These are phyloP conservation scores for Embidobia sp. DNA, from an alignment of 2,888 invertebrate species.

Conservation along the genomic window DNA sequence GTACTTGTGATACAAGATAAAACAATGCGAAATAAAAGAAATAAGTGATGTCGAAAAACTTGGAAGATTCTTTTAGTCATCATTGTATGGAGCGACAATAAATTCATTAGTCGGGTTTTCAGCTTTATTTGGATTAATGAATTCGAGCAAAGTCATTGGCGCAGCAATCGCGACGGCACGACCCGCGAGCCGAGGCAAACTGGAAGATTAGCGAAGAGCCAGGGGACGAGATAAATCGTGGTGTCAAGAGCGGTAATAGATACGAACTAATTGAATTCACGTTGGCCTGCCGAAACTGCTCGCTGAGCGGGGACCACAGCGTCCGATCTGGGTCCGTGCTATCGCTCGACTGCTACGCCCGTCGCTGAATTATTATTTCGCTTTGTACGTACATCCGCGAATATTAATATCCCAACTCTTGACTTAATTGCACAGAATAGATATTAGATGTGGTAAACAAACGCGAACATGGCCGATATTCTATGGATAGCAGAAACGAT, in stretches of 20 bases:
- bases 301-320: constrained; percentile 60
- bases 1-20: no score
- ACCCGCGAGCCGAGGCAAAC: constrained; percentile 64
- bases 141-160: constrained; percentile 42
- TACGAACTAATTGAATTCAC: constrained; percentile 78
- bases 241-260: constrained; percentile 73
- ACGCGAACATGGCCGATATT: no score
- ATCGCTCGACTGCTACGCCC: constrained; percentile 67
- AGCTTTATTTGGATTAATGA: constrained; percentile 52
- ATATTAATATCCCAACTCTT: constrained; percentile 79
- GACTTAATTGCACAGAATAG: constrained; percentile 79
- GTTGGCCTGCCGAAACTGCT: constrained; percentile 71
- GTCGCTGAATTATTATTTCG: constrained; percentile 78
- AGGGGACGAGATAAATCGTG: constrained; percentile 70
- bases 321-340: constrained; percentile 53
- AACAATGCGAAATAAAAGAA: no score
- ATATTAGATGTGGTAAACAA: constrained; percentile 70
- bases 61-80: no score
- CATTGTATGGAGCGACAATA: constrained; percentile 30
- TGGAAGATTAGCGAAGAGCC: constrained; percentile 71
- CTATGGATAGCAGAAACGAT: no score
- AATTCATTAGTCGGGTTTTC: constrained; percentile 44
- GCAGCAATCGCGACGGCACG: constrained; percentile 34
- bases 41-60: no score
- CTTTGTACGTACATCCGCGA: constrained; percentile 78